Conservation (phyloP, 2,797 vertebrate species). For the Strix occidentalis region DNA sequence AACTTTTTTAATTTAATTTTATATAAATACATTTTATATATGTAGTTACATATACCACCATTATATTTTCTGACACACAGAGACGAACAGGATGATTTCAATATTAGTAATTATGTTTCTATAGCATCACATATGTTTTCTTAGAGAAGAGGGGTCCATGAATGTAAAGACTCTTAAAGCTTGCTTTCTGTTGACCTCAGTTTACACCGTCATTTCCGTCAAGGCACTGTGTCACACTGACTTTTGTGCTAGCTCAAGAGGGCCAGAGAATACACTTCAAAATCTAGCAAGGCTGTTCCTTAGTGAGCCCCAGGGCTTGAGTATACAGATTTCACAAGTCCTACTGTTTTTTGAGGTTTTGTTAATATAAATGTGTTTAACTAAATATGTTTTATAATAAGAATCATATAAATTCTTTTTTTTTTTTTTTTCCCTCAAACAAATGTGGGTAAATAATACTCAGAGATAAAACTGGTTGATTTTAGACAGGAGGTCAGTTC, state of each 20-base stretch:
- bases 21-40: neutral
- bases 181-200: neutral
- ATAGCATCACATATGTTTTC: neutral
- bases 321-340: neutral
- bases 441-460: neutral
- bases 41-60: neutral
- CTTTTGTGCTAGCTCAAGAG: neutral
- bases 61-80: neutral
- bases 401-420: neutral
- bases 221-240: neutral
- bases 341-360: neutral
- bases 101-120: neutral
- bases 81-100: neutral
- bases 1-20: conserved; percentile 16
- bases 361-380: neutral
- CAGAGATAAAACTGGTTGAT: neutral
- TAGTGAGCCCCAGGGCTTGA: neutral
- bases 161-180: neutral
- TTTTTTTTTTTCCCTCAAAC: neutral
- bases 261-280: neutral
- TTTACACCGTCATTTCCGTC: neutral
- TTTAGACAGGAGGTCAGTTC: neutral
- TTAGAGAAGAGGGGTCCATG: neutral
- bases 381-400: neutral
- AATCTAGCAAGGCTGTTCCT: neutral